These are phyloP conservation scores for Orbicella faveolata DNA, from an alignment of 64 coral and sea anemone genomes.

Conservation along the genomic window DNA sequence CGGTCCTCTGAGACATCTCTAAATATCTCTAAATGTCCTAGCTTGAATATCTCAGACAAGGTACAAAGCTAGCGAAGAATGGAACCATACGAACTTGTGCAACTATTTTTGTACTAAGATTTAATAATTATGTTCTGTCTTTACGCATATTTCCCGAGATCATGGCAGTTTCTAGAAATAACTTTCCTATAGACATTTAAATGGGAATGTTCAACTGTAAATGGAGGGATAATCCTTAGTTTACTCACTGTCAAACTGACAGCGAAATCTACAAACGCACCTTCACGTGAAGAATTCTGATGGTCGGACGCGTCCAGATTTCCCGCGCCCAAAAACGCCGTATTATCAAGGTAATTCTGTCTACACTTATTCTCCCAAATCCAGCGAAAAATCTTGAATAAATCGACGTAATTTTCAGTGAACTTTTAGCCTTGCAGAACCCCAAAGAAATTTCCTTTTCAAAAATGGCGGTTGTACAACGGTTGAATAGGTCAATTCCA, in stretches of 20 bases:
- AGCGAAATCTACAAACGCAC: conserved; percentile 3
- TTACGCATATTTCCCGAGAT: neutral
- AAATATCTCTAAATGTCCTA: too few species aligned
- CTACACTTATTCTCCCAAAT: neutral
- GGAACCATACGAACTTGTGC: too few species aligned
- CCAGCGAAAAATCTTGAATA: neutral
- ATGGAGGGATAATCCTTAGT: neutral
- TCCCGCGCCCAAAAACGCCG: neutral
- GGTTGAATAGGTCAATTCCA: conserved; percentile 46
- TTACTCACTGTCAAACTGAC: neutral
- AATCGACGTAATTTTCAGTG: neutral
- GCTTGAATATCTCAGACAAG: too few species aligned
- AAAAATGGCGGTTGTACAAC: conserved; percentile 83
- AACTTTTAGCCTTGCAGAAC: neutral
- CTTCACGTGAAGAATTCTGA: conserved; percentile 31
- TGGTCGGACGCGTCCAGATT: conserved; percentile 37
- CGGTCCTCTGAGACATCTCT: too few species aligned
- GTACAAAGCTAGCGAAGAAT: too few species aligned
- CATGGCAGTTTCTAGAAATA: neutral
- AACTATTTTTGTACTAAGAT: too few species aligned
- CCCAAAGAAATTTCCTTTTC: conserved; percentile 45
- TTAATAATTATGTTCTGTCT: neutral
- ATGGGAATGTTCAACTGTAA: neutral
- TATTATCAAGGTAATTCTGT: neutral
- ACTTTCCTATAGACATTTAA: neutral